Evolutionary conservation across 2,888 invertebrate species (phyloP).

Genomic region (Platycnemis pennipes): DNA sequence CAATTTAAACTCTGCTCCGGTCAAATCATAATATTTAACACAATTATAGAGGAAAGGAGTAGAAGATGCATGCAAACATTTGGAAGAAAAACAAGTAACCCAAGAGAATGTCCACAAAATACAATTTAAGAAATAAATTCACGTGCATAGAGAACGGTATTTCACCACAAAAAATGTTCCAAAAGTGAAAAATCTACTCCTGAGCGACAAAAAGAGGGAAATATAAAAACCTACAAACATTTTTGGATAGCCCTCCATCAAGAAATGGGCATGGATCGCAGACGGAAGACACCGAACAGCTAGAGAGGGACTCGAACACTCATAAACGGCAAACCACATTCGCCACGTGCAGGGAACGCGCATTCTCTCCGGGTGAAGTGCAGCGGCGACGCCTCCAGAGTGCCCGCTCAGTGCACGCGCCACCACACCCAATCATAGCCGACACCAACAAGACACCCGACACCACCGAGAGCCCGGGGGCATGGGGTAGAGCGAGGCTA

Average conservation of each 20-base stretch:
- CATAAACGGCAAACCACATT: neutral
- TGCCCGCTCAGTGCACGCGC: neutral
- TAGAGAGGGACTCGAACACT: neutral
- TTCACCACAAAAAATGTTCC: neutral
- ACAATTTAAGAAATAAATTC: no score
- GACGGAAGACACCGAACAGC: neutral
- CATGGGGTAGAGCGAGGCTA: neutral
- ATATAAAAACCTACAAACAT: conserved; percentile 22
- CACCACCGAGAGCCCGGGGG: neutral
- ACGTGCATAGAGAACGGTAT: neutral
- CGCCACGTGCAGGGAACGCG: neutral
- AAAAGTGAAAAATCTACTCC: neutral
- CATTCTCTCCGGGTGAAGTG: neutral
- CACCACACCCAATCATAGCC: neutral
- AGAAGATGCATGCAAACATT: no score
- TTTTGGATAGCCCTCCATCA: neutral
- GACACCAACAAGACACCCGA: neutral
- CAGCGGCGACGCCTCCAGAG: neutral
- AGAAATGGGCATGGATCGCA: neutral
- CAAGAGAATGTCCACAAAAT: no score
- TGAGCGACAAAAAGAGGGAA: neutral
- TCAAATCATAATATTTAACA: no score
- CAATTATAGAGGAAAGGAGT: no score
- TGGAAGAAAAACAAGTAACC: no score
- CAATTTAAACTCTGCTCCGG: no score